Base-by-base conservation (phyloP, 2,888 invertebrate genomes). In the Sceliomorpha sp. region DNA sequence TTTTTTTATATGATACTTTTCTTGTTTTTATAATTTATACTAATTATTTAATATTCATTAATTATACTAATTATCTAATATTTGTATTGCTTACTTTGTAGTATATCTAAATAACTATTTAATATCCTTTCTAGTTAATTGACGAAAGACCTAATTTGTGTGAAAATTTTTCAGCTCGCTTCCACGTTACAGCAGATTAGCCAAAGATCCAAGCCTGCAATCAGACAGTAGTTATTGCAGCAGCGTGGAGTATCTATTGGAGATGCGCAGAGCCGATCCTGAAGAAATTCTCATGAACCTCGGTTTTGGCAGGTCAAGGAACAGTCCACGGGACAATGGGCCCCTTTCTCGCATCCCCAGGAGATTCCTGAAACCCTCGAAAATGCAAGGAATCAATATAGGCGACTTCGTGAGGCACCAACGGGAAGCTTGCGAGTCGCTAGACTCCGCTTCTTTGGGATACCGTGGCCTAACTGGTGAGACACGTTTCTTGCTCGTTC, bases 181-280 rank as follows among this genome's bases (percentile, higher is more conserved):
- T 32, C 24, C 47, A 15, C n/a, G 29, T 27, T 26, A 42, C 1
- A 29, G 70, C 37, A 84, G 77, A 67, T 55, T 89, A 53, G 83
- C 74, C 1, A 80, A 88, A 8, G 88, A 88, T 68, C 84, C 86
- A 1, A 88, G 88, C 37, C 67, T 88, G 13, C 88, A 88, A 56
- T 89, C 88, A 8, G 89, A 89, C 62, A 90, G 91, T 51, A 93
- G 93, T 77, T 91, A 91, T 64, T 95, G 95, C 80, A 95, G 95
- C 48, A 91, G 93, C 80, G 94, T 96, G 26, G 93, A 96, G 83
- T 95, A 95, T 84, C 91, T 97, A 44, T 89, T 97, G 77, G 95
- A 96, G 77, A 91, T 95, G 10, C 91, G 97, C 29, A 94, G 93
- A 81, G 94, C 95, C 13, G 96, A 98, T 89, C 97, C 97, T 0